A percentile compares a stretch with the other conserved stretches of the same genome.
These are phyloP conservation scores for Cepphus grylle DNA, from an alignment of 2,113 vertebrate species.

Conservation along the genomic window DNA sequence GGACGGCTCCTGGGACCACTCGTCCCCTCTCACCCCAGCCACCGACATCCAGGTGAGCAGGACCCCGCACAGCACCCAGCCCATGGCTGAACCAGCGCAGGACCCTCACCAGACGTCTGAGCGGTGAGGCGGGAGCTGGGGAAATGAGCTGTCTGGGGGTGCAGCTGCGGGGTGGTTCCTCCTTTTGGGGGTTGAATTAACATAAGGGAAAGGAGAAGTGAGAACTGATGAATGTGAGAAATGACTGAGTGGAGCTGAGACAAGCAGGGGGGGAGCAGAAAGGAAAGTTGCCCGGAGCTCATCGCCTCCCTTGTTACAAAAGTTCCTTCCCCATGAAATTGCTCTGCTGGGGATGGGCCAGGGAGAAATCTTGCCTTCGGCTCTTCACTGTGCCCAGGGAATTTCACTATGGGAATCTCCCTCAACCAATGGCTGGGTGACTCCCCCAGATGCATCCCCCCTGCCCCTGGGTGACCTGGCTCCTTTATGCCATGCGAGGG, in stretches of 20 bases:
- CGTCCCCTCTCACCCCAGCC: neutral
- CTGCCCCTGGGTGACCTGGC: neutral
- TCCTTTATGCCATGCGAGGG: neutral
- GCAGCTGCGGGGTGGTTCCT: neutral
- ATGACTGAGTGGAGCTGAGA: neutral
- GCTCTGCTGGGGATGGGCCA: neutral
- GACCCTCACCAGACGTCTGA: neutral
- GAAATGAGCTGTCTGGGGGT: neutral
- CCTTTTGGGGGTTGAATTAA: neutral
- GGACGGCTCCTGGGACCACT: neutral
- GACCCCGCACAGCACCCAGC: neutral
- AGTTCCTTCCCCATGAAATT: neutral
- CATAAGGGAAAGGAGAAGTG: slow-evolving; percentile 29
- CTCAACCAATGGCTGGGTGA: neutral
- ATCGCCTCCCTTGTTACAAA: neutral
- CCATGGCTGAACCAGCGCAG: neutral
- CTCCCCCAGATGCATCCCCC: neutral
- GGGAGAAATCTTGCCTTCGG: neutral
- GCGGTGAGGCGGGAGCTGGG: neutral
- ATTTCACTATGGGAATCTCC: neutral
- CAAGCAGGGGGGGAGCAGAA: neutral
- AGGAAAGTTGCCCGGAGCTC: neutral
- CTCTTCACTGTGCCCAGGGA: neutral
- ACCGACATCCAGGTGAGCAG: neutral
- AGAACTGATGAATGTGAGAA: neutral